Evolutionary conservation across 2,113 vertebrate genomes (phyloP).

Genomic region (Mustelus asterias): DNA sequence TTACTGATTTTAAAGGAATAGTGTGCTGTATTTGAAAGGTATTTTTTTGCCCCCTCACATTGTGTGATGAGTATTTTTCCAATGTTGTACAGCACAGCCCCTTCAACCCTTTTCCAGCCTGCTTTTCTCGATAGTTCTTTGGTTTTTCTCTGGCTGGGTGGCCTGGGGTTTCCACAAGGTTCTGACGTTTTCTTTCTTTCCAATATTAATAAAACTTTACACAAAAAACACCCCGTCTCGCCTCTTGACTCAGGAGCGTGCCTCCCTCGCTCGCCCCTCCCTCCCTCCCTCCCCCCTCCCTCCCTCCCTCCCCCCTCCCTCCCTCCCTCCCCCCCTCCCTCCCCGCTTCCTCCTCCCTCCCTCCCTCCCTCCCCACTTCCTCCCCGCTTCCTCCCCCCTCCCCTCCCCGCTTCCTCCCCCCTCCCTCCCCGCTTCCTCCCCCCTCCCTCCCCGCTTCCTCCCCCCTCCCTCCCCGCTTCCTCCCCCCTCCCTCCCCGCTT

Average conservation of each 20-base stretch:
- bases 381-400: neutral
- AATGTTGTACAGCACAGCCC: neutral
- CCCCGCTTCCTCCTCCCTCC: neutral
- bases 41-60: neutral
- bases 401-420: neutral
- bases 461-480: too few species aligned
- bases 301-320: accelerated
- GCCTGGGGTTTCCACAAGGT: neutral
- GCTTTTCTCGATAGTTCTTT: neutral
- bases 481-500: too few species aligned
- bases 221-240: neutral
- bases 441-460: accelerated
- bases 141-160: neutral
- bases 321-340: neutral
- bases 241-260: neutral
- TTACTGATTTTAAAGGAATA: slow-evolving; percentile 1
- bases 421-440: neutral
- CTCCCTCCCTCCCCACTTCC: neutral
- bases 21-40: neutral
- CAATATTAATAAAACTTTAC: slow-evolving; percentile 2
- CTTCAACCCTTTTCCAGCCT: neutral
- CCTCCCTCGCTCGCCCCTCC: neutral
- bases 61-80: slow-evolving; percentile 17
- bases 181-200: neutral
- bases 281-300: neutral